Evolutionary conservation across 37 sponge, comb jelly and placozoan genomes (phyloP), one percentile per base, ranked within the genome.

Genomic region (Diacarnus erythraeanus): DNA sequence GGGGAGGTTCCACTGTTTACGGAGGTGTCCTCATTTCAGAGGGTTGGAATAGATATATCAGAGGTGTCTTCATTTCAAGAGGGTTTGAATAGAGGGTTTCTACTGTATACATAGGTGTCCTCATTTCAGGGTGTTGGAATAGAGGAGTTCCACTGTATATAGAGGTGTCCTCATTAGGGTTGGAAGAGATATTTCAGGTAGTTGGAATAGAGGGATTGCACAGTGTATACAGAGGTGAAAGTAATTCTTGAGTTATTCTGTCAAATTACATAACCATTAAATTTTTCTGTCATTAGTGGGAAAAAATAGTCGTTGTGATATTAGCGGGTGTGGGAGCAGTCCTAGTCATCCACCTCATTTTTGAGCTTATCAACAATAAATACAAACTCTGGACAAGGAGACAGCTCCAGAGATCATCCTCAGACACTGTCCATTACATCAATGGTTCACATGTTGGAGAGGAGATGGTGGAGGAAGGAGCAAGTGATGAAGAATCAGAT

Each of bases 261-360:
- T 47, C 10, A 47, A 6, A 47, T 47, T 47, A 47, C 12, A 47
- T 47, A 47, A 47, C 6, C 64, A 63, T 25, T 63, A 6, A 30
- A 5, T 23, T 63, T 20, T 63, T 15, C 20, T 63, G 4, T 63
- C 42, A 33, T 3, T 36, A 76, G 63, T 76, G 77, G 77, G 61
- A 59, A 63, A 57, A 30, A 34, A 41, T 79, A 69, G 68, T 79
- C 23, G 35, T 79, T 20, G 43, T 66, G 42, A 69, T 69, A 17
- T 20, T 66, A 22, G 69, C 69, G 21, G 79, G 65, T 21, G 18
- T 79, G 34, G 36, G 33, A 41, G 63, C 39, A 18, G 77, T 76
- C 10, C 77, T 76, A 1, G 15, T 76, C 20, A 15, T 76, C 63
- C 77, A 76, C 37, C 74, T 74, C 18, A 23, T 47, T 35, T 33